Conservation (phyloP, 2,888 invertebrate species). For the Drosophila eohydei region DNA sequence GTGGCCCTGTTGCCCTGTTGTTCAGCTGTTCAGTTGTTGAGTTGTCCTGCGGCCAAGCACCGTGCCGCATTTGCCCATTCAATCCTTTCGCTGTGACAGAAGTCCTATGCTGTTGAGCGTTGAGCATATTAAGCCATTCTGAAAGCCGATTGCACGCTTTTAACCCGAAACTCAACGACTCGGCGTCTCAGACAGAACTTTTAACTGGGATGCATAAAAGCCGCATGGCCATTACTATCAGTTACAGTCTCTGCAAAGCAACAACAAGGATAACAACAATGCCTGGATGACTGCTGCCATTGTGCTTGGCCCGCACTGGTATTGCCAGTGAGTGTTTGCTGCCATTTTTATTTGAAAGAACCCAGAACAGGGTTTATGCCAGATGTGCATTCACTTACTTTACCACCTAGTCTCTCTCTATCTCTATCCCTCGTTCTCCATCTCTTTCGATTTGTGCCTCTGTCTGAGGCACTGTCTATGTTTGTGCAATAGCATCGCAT, state of each 20-base stretch:
- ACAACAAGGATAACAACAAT: constrained; percentile 41
- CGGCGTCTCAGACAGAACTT: constrained; percentile 76
- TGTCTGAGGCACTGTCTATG: constrained; percentile 23
- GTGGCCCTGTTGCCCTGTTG: constrained; percentile 5
- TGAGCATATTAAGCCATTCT: constrained; percentile 71
- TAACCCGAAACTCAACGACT: constrained; percentile 73
- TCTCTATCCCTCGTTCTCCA: constrained; percentile 7
- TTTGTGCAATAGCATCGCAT: constrained; percentile 29
- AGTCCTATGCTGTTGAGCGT: constrained; percentile 19
- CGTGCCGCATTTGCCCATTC: constrained; percentile 3
- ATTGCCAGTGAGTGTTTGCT: constrained; percentile 66
- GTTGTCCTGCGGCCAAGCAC: constrained; percentile 4
- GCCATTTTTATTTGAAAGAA: constrained; percentile 72
- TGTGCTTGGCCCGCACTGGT: constrained; percentile 39
- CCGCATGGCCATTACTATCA: constrained; percentile 72
- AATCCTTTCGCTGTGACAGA: constrained; percentile 7
- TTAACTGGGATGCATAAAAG: constrained; percentile 72
- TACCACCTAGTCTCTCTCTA: not conserved
- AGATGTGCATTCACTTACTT: constrained; percentile 58
- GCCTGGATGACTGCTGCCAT: constrained; percentile 47
- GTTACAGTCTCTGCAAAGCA: constrained; percentile 56
- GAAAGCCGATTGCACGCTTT: constrained; percentile 69
- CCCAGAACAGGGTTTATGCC: constrained; percentile 58
- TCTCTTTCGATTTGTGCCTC: constrained; percentile 28
- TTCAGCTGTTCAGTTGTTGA: no score